Evolutionary conservation across 2,113 vertebrate species (phyloP).

Genomic region (Erinaceus europaeus): DNA sequence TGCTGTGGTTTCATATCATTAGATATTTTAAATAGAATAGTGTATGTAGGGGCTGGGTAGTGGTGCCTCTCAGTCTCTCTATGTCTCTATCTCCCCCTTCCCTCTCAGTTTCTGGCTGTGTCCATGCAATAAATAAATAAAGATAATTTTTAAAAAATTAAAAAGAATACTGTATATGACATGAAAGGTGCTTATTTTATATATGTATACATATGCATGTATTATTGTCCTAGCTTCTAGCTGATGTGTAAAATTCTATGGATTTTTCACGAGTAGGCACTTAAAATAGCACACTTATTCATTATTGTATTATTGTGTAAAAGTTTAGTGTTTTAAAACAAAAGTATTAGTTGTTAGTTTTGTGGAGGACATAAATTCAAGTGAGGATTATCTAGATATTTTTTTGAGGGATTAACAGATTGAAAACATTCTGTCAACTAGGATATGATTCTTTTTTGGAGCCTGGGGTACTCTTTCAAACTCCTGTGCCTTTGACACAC

Average conservation of each 20-base stretch:
- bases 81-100: too few species aligned
- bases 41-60: too few species aligned
- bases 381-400: too few species aligned
- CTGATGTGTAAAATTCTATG: not conserved
- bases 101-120: too few species aligned
- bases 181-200: too few species aligned
- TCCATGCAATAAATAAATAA: too few species aligned
- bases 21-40: not conserved
- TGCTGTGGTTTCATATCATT: not conserved
- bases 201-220: not conserved
- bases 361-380: not conserved
- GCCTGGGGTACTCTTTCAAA: not conserved
- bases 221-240: not conserved
- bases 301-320: too few species aligned
- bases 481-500: too few species aligned
- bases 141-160: too few species aligned
- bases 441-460: not conserved
- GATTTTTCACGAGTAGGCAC: not conserved
- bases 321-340: not conserved
- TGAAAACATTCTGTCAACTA: not conserved
- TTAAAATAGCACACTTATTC: not conserved
- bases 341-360: not conserved
- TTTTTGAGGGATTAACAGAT: not conserved
- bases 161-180: too few species aligned
- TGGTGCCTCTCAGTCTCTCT: too few species aligned